Conservation (phyloP, 2,888 invertebrate genomes). For the Drosophila nr. perissopoda region DNA sequence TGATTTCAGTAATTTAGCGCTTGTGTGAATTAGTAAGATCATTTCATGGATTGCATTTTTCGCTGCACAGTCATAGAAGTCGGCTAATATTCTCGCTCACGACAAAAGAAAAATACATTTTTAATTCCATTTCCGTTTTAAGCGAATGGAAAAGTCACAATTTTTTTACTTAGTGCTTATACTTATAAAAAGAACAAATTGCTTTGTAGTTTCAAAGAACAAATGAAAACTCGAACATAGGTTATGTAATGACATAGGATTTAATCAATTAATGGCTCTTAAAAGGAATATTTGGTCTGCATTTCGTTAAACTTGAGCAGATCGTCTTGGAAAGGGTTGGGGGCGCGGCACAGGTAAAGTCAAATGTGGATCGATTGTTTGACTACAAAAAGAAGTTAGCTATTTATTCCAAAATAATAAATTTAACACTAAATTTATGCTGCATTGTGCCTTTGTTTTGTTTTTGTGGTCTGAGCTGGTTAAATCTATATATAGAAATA, state of each 20-base stretch:
- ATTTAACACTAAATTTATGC: constrained; percentile 70
- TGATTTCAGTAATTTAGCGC: background rate
- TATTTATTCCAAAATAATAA: constrained; percentile 71
- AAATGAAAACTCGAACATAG: background rate
- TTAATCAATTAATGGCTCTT: constrained; percentile 29
- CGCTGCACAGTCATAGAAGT: background rate
- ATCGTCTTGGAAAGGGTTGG: background rate
- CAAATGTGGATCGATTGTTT: constrained; percentile 12
- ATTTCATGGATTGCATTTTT: background rate
- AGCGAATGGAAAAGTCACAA: background rate
- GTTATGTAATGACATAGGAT: constrained; percentile 14
- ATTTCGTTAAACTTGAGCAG: constrained; percentile 1
- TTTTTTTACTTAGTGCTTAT: background rate
- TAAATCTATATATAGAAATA: constrained; percentile 3
- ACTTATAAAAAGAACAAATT: background rate
- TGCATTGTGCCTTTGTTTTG: constrained; percentile 43
- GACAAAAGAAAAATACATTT: background rate
- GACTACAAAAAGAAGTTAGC: constrained; percentile 55
- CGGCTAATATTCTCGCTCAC: too few species aligned
- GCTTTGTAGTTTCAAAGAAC: background rate
- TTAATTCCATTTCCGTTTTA: background rate
- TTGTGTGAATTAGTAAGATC: background rate
- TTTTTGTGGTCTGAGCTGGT: constrained; percentile 32
- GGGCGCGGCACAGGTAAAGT: background rate
- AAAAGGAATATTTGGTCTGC: constrained; percentile 16